These are phyloP conservation scores for Nineta flava DNA, from an alignment of 2,888 invertebrate genomes.

Conservation along the genomic window DNA sequence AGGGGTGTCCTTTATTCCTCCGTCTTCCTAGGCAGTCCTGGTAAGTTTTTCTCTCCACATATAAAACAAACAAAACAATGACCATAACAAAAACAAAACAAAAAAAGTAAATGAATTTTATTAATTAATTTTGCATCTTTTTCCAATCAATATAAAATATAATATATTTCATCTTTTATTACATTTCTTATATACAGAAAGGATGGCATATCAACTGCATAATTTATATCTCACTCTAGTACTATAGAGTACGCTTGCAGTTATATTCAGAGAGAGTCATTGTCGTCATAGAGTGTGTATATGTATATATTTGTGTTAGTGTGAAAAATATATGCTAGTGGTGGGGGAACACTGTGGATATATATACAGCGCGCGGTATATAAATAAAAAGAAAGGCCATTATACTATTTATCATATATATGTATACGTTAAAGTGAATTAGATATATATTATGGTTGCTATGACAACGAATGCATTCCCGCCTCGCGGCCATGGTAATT, in stretches of 20 bases:
- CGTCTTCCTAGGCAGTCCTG: conserved; percentile 85
- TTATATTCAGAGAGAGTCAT: no score
- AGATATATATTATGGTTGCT: conserved; percentile 19
- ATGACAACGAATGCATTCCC: conserved; percentile 31
- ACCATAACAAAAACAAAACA: no score
- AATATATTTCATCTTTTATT: no score
- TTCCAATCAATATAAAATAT: no score
- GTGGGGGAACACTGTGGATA: no score
- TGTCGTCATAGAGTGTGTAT: no score
- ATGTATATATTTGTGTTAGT: no score
- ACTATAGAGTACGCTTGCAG: no score
- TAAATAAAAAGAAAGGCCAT: neutral
- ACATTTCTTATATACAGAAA: no score
- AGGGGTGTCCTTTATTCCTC: conserved; percentile 78
- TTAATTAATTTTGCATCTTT: no score
- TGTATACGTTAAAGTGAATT: neutral
- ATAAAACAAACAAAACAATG: neutral
- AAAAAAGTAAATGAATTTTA: no score
- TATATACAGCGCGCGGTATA: neutral
- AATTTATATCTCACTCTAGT: neutral
- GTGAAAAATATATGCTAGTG: no score
- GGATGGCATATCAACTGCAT: neutral
- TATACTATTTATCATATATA: neutral
- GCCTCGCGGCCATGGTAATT: conserved; percentile 30
- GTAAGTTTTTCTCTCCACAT: conserved; percentile 36